Evolutionary conservation across 2,888 invertebrate species (phyloP), one percentile per base, ranked within the genome.

Genomic region (Eudemis profundana): DNA sequence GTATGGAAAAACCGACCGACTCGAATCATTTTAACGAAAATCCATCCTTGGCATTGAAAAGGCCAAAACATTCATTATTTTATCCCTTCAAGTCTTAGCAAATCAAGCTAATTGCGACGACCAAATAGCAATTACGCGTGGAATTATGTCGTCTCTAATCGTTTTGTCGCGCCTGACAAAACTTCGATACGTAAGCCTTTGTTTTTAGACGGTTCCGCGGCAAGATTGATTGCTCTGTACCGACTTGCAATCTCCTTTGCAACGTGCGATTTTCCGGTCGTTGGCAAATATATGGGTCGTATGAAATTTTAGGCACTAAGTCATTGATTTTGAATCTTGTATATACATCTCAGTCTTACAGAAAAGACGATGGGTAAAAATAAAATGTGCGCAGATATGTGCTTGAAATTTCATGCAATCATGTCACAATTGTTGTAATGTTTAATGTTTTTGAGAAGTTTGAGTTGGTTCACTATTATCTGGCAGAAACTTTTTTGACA

Each of bases 131-230:
- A 64, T 64, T 59, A 38, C 23, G 36, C 3, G 47, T 33, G 36
- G 50, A 44, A 64, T 64, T 50, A 38, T 49, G 47, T 64, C 57
- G 64, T 59, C 21, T 57, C 42, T 64, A 61, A 56, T 44, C 57
- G 63, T 63, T 63, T 63, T 63, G 67, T 67, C 63, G 62, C 49
- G 60, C 40, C 59, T 54, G 60, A 67, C 64, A 64, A 67, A 67
- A 67, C 67, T 67, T 67, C 64, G 44, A 64, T 64, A 49, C 60
- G 23, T 60, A 64, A 67, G 57, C 67, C 67, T 64, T 67, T 67
- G 67, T 67, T 67, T 67, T 67, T 64, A 59, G 66, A 61, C 27
- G 49, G 53, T 53, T 64, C 54, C 54, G 67, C 57, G 51, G 57
- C 40, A 64, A 67, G 67, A 67, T 67, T 67, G 67, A 67, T 67